Evolutionary conservation across 1,140 invertebrate species (phyloP).

Genomic region (Meteorus sp.): DNA sequence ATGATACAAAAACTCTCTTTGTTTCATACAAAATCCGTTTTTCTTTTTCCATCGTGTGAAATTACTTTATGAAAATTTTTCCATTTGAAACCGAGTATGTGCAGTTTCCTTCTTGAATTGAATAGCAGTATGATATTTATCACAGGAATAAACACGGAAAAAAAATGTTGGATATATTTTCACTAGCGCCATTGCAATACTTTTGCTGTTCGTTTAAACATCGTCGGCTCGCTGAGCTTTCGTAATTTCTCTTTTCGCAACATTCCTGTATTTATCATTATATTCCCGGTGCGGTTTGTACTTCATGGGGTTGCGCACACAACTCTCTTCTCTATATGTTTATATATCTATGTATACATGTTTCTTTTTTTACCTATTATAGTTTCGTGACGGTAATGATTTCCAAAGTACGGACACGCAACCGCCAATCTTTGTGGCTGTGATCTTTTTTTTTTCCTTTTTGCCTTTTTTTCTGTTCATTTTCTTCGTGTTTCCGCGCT

Average conservation of each 20-base stretch:
- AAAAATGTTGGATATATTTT: not conserved
- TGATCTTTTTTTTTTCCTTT: constrained; percentile 34
- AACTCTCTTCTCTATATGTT: too few relatives aligned
- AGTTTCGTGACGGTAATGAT: constrained; percentile 42
- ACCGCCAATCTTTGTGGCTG: constrained; percentile 30
- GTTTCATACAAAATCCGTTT: too few relatives aligned
- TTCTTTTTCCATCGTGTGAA: too few relatives aligned
- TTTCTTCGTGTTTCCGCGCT: constrained; percentile 21
- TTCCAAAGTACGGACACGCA: constrained; percentile 34
- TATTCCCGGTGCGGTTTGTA: not conserved
- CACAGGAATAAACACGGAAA: not conserved
- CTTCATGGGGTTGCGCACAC: too few relatives aligned
- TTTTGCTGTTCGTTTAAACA: constrained; percentile 5
- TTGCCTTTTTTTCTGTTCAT: not conserved
- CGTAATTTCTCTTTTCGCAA: constrained; percentile 12
- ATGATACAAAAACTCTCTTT: too few relatives aligned
- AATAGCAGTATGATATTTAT: too few relatives aligned
- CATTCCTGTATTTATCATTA: constrained; percentile 9
- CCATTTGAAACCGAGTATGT: not conserved
- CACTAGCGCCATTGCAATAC: not conserved
- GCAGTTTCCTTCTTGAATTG: not conserved
- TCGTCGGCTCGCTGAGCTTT: constrained; percentile 11
- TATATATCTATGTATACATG: not conserved
- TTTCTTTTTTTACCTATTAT: constrained; percentile 15
- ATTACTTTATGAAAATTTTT: too few relatives aligned